A percentile compares a stretch with the other conserved stretches of the same genome.
phyloP scores from a whole-genome alignment of 2,797 vertebrate species.

The Eutrigla gurnardus region DNA sequence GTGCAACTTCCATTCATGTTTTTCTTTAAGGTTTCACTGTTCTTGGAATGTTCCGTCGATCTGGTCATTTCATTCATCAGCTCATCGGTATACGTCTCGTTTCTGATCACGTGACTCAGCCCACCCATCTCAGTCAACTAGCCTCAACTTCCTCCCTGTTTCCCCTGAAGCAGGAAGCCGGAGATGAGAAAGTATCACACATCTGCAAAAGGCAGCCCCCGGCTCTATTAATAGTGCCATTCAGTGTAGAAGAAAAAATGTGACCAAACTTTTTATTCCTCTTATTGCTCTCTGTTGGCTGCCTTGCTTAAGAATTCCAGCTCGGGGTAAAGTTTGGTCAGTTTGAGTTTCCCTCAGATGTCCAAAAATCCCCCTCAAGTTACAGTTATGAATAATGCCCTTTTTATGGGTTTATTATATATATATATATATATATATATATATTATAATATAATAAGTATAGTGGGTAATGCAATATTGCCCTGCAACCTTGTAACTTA shows the following conservation, averaged over 20 bases:
- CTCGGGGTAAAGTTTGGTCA: slow-evolving; percentile 7
- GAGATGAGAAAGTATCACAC: slow-evolving; percentile 78
- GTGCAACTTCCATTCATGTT: slow-evolving; percentile 67
- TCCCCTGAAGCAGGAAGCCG: slow-evolving; percentile 84
- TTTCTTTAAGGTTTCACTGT: slow-evolving; percentile 66
- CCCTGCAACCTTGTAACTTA: not conserved
- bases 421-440: not conserved
- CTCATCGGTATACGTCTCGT: slow-evolving; percentile 55
- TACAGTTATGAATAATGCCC: not conserved
- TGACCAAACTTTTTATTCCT: slow-evolving; percentile 53
- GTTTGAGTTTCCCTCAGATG: slow-evolving; percentile 19
- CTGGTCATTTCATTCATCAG: not conserved
- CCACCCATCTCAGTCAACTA: slow-evolving; percentile 64
- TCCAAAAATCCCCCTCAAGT: not conserved
- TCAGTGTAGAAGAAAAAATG: slow-evolving; percentile 62
- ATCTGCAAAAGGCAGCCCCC: slow-evolving; percentile 68
- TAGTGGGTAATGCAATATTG: not conserved
- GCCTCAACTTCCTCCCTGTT: slow-evolving; percentile 82
- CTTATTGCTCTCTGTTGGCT: slow-evolving; percentile 29
- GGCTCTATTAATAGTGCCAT: slow-evolving; percentile 78
- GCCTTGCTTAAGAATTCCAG: slow-evolving; percentile 15
- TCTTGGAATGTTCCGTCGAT: slow-evolving; percentile 67
- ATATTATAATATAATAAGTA: too few relatives aligned
- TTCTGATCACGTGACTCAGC: slow-evolving; percentile 72
- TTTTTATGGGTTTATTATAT: not conserved